A percentile compares a stretch with the other conserved stretches of the same genome.
These are phyloP conservation scores for Bergia puertoricense DNA, from an alignment of 92 coral and sea anemone species.

Conservation along the genomic window DNA sequence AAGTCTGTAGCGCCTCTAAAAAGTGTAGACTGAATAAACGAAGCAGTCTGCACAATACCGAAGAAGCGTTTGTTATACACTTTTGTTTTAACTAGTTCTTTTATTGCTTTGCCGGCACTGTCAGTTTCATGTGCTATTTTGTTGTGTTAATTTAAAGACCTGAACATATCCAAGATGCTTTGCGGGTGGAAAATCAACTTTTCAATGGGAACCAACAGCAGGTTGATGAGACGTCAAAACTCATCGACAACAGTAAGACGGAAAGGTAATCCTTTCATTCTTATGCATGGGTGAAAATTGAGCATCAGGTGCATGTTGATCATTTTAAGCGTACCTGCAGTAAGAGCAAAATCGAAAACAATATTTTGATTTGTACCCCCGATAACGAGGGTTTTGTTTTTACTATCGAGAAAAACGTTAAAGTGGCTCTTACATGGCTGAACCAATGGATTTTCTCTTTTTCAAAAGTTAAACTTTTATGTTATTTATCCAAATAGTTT, in stretches of 20 bases:
- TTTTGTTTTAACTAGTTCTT: background rate
- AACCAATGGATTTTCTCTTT: too few species aligned
- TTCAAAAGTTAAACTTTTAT: too few species aligned
- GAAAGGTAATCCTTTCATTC: conserved; percentile 3
- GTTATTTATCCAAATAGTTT: too few species aligned
- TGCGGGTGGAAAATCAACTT: conserved; percentile 11
- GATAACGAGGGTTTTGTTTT: too few species aligned
- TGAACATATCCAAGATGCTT: conserved; percentile 15
- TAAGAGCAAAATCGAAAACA: too few species aligned
- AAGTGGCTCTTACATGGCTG: too few species aligned
- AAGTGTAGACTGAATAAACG: background rate
- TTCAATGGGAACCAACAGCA: background rate
- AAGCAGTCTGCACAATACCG: background rate
- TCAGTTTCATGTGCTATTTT: background rate
- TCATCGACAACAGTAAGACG: conserved; percentile 2
- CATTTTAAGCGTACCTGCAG: too few species aligned
- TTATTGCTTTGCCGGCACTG: background rate
- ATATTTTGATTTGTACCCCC: too few species aligned
- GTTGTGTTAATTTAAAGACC: conserved; percentile 7
- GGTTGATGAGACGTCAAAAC: conserved; percentile 4
- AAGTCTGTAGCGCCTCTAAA: too few species aligned
- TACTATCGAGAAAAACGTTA: too few species aligned
- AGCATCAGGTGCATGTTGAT: background rate
- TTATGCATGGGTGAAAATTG: background rate
- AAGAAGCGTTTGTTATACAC: background rate